A percentile compares a stretch with the other conserved stretches of the same genome.
Evolutionary conservation across 2,797 vertebrate species (phyloP).

Genomic region (Selene dorsalis): DNA sequence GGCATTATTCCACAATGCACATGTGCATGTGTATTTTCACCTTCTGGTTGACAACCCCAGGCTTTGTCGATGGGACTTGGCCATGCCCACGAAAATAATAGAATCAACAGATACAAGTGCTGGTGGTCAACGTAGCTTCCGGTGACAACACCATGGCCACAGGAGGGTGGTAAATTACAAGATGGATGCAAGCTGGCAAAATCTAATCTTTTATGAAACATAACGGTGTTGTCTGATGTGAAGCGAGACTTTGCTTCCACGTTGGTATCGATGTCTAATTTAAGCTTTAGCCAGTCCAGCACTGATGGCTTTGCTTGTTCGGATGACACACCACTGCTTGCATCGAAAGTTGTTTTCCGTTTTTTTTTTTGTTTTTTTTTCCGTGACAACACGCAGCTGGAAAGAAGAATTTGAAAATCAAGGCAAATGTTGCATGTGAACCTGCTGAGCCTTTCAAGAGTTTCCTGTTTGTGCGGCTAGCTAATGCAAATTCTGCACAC

Average conservation of each 20-base stretch:
- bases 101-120: no score
- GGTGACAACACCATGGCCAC: no score
- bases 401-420: slow-evolving; percentile 15
- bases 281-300: background rate
- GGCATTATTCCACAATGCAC: no score
- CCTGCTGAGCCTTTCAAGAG: background rate
- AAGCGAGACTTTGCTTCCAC: background rate
- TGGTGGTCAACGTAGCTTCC: no score
- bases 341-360: no score
- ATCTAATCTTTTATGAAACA: background rate
- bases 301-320: background rate
- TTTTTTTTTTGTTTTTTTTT: no score
- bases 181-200: background rate
- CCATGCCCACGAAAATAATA: no score
- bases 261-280: background rate
- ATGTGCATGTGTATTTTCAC: no score
- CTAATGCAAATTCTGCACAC: slow-evolving; percentile 40
- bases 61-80: no score
- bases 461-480: slow-evolving; percentile 18
- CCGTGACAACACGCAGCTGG: slow-evolving; percentile 18
- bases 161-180: no score
- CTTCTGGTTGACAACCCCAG: no score
- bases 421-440: slow-evolving; percentile 25
- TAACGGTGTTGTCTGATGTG: no score
- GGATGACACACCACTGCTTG: background rate